These are phyloP conservation scores for Bambusicola thoracicus DNA, from an alignment of 2,113 vertebrate species.

Conservation along the genomic window DNA sequence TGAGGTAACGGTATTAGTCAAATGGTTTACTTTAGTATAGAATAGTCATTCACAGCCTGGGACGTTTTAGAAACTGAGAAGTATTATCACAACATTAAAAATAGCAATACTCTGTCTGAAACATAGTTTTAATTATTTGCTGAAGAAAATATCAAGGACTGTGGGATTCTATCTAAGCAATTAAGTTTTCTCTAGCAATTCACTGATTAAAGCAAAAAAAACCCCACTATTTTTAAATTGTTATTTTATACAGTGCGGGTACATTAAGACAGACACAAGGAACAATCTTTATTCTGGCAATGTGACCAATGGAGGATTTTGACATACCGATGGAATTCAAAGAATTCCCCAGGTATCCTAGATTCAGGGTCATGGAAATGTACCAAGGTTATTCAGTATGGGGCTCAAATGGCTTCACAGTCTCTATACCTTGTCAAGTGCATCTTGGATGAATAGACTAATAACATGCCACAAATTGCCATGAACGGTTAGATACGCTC, in stretches of 20 bases:
- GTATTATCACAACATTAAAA: neutral
- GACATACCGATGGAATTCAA: neutral
- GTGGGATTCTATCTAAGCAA: neutral
- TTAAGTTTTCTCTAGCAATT: neutral
- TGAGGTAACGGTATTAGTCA: neutral
- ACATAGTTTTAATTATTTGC: neutral
- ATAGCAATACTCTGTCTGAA: neutral
- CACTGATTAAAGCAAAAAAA: neutral
- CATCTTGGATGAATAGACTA: neutral
- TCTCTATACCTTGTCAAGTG: neutral
- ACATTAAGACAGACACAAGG: neutral
- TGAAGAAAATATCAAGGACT: neutral
- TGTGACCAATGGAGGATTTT: neutral
- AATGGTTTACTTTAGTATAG: neutral
- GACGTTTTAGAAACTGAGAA: neutral
- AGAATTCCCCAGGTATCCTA: neutral
- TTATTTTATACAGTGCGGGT: neutral
- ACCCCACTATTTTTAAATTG: neutral
- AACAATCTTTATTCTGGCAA: neutral
- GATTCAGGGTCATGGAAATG: neutral
- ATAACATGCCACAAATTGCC: neutral
- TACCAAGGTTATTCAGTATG: neutral
- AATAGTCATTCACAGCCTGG: neutral
- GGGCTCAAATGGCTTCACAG: neutral
- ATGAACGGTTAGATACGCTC: neutral